These are phyloP conservation scores for Xanthorhoe spadicearia DNA, from an alignment of 2,888 invertebrate species.

Conservation along the genomic window DNA sequence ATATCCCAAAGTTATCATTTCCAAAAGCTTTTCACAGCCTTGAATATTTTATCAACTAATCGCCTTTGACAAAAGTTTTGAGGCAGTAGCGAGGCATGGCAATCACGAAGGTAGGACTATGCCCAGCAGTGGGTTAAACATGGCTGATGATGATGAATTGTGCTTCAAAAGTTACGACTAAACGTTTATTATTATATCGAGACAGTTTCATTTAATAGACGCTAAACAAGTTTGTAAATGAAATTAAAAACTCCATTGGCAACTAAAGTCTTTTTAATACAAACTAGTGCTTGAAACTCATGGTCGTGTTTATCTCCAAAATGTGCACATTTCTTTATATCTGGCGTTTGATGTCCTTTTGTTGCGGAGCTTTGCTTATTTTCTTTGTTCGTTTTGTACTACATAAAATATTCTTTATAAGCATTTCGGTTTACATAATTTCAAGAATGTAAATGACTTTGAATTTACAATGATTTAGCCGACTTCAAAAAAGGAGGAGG, in stretches of 20 bases:
- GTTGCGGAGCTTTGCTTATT: background rate
- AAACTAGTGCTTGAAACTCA: background rate
- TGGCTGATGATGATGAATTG: no score
- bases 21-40: background rate
- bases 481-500: no score
- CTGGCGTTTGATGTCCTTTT: background rate
- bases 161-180: no score
- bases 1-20: background rate
- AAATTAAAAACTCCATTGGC: no score
- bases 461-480: no score
- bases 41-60: background rate
- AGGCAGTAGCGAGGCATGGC: no score
- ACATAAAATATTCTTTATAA: background rate
- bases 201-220: no score
- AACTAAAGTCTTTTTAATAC: background rate
- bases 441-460: no score
- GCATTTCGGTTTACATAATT: background rate
- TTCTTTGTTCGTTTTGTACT: background rate
- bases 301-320: background rate
- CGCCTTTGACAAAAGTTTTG: background rate
- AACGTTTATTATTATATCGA: no score
- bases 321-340: background rate
- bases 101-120: no score
- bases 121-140: no score
- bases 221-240: no score